Conservation (phyloP, 2,797 vertebrate species). For the Gila robusta region DNA sequence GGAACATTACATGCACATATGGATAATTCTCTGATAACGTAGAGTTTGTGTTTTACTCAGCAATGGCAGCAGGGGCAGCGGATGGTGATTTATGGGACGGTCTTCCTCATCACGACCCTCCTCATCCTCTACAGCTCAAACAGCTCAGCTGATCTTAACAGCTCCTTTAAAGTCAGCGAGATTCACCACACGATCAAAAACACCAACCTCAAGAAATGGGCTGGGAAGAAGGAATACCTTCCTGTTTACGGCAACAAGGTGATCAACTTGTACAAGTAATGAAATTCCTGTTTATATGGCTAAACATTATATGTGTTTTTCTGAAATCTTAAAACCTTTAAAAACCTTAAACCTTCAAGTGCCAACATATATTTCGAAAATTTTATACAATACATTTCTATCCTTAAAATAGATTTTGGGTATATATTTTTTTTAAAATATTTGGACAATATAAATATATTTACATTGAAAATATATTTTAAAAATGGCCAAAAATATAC, state of each 20-base stretch:
- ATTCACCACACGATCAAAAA: slow-evolving; percentile 66
- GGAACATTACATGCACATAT: background rate
- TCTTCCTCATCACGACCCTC: slow-evolving; percentile 90
- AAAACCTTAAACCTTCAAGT: background rate
- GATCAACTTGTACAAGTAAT: background rate
- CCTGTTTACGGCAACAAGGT: slow-evolving; percentile 91
- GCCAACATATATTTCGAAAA: background rate
- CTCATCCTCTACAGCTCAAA: slow-evolving; percentile 88
- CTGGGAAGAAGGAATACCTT: slow-evolving; percentile 83
- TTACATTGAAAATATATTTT: background rate
- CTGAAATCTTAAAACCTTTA: no score
- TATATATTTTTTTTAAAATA: background rate
- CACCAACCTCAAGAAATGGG: slow-evolving; percentile 89
- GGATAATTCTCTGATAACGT: background rate
- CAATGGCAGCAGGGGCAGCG: slow-evolving; percentile 83
- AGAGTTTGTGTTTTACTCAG: background rate
- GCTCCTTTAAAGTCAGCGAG: slow-evolving; percentile 69
- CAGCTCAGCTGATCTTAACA: slow-evolving; percentile 72
- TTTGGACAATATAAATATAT: background rate
- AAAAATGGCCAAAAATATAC: no score
- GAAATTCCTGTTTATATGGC: background rate
- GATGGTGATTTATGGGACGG: slow-evolving; percentile 85
- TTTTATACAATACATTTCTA: background rate
- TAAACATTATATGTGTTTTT: no score
- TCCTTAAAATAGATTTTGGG: background rate